A percentile compares a stretch with the other conserved stretches of the same genome.
Conservation (phyloP, 2,888 invertebrate genomes). For the Agriopis leucophaearia region DNA sequence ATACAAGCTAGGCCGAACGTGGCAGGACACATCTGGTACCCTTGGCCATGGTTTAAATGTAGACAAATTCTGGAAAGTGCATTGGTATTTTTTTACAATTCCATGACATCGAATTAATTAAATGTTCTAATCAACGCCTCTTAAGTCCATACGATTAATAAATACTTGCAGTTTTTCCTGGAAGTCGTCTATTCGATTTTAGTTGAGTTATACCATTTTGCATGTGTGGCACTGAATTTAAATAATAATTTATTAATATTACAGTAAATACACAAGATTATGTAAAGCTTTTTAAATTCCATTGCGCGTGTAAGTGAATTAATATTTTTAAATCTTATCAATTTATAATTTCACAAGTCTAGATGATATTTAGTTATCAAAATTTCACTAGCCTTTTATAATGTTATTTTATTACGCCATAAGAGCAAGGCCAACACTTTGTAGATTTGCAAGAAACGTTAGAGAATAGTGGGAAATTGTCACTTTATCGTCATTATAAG, state of each 20-base stretch:
- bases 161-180: not conserved
- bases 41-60: not conserved
- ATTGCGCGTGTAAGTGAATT: conserved; percentile 47
- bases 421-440: conserved; percentile 79
- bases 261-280: conserved; percentile 24
- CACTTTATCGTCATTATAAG: conserved; percentile 51
- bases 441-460: conserved; percentile 63
- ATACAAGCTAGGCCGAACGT: not conserved
- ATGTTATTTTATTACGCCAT: conserved; percentile 77
- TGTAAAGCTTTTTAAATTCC: conserved; percentile 42
- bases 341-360: conserved; percentile 78
- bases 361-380: conserved; percentile 83
- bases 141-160: not conserved
- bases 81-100: conserved; percentile 8
- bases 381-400: conserved; percentile 86
- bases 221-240: not conserved
- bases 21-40: not conserved
- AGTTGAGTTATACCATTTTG: not conserved
- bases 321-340: conserved; percentile 67
- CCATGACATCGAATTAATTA: not conserved
- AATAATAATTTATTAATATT: conserved; percentile 10
- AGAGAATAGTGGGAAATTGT: conserved; percentile 50
- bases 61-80: not conserved
- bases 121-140: not conserved
- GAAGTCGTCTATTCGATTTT: conserved; percentile 16